Base-by-base conservation (phyloP, 2,888 invertebrate species). In the Plemyria rubiginata region DNA sequence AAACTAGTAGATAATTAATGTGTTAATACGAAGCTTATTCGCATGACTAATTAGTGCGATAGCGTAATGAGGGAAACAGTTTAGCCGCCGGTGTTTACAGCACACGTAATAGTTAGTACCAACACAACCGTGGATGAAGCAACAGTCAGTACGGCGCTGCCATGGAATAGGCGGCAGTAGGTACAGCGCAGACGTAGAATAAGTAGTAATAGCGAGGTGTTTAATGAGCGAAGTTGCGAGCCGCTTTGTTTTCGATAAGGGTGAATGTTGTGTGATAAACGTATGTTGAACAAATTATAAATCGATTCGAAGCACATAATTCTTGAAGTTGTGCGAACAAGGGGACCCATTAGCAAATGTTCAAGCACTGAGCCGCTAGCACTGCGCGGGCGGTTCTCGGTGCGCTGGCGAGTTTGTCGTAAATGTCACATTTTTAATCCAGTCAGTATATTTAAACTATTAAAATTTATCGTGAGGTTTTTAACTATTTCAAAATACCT, bases 151-250 rank as follows among this genome's bases (percentile, higher is more conserved):
- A 49, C 11, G 4, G 16, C 8, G 29, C 38, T 13, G n/a, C 4
- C 29, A 22, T 15, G 9, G 52, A 52, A 32, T 48, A 56, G 0
- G 12, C n/a, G 12, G 32, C 32, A 53, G 43, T 43, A 41, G 48
- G 57, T 57, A 60, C 43, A 11, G 40, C 9, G 0, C 40, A n/a
- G 29, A 46, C 15, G 22, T 16, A 48, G 60, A 49, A 41, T 48
- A 43, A 36, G n/a, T 49, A 8, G 15, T 15, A 48, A 38, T 38
- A 38, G 36, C 54, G 52, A 59, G 60, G 64, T 65, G 57, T 57
- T 65, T 65, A 65, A 65, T 65, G 64, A 60, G 60, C 56, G 57
- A 67, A 67, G 67, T 67, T 67, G 57, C 51, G 60, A 15, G 4
- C 28, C 64, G 63, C 59, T 65, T 59, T 63, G 66, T 61, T 61